Evolutionary conservation across 2,113 vertebrate genomes (phyloP), one percentile per base, ranked within the genome.

Genomic region (Scomber scombrus): DNA sequence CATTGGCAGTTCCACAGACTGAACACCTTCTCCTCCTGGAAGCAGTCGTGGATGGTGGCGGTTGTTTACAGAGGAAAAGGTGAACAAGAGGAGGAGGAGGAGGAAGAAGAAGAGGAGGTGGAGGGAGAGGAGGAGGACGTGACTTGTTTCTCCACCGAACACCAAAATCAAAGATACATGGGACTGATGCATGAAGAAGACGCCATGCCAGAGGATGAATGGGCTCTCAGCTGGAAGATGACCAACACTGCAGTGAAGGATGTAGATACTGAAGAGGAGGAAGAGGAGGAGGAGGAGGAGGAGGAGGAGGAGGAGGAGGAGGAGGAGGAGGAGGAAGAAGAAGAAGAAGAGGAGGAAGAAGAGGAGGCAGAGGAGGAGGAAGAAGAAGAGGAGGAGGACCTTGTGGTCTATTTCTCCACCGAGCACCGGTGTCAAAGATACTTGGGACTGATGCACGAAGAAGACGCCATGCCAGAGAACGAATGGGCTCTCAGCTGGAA

Each of bases 1-100:
- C 92, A 92, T 21, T 61, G 92, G 31, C 91, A 92, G 76, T 92
- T 93, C 84, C 90, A 91, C 13, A 85, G 83, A 26, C 55, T 87
- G 0, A 52, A 75, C 50, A 0, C 52, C 5, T 92, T 91, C 81
- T 50, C 84, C 29, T 78, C 84, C 15, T 93, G 92, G 92, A 84
- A 40, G 43, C 19, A 56, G 49, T 92, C 91, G 0, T 92, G 89
- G 74, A 85, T 76, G 73, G 85, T 92, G 67, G 83, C 91, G 0
- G 73, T 85, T 0, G 57, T 86, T 31, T 80, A 91, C 89, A 66
- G 75, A 43, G 65, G 6, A 4, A 74, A 65, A 15, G 61, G 72
- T 1, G 79, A 47, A 0, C 18, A 9, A 0, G 76, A 69, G 3
- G 74, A 74, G 0, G 89, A 78, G 0, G 68, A 69, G 23, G 23